A percentile compares a stretch with the other conserved stretches of the same genome.
Evolutionary conservation across 2,113 vertebrate species (phyloP).

Genomic region (Numenius arquata): DNA sequence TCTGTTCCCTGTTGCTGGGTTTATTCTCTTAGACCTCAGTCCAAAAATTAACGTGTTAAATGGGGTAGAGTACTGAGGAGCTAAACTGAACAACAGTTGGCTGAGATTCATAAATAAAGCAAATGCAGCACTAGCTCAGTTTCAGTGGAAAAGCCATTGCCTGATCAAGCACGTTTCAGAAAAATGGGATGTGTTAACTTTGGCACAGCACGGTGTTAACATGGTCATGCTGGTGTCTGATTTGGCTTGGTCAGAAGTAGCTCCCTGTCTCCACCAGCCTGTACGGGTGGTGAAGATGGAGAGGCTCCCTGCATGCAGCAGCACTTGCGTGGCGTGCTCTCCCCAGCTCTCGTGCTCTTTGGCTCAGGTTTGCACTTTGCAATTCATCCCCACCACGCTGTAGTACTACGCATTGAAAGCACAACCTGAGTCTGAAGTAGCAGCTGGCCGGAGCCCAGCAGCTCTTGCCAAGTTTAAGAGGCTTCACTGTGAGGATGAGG

Average conservation of each 20-base stretch:
- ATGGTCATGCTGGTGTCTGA: neutral
- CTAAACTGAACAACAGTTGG: neutral
- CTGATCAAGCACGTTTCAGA: neutral
- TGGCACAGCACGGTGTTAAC: neutral
- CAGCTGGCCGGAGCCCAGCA: slow-evolving; percentile 19
- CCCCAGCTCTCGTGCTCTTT: rapidly evolving
- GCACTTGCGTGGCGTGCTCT: neutral
- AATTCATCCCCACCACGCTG: neutral
- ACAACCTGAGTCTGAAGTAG: neutral
- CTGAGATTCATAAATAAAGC: neutral
- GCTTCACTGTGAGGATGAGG: neutral
- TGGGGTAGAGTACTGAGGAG: neutral
- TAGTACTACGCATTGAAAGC: neutral
- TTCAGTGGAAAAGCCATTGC: neutral
- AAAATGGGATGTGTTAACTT: neutral
- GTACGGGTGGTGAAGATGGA: rapidly evolving
- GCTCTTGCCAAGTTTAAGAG: neutral
- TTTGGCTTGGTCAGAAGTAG: neutral
- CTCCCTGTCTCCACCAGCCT: neutral
- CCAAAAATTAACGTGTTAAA: neutral
- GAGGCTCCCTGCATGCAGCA: neutral
- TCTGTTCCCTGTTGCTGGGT: neutral
- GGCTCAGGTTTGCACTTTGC: neutral
- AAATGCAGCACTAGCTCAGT: neutral
- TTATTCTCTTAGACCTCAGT: neutral